These are phyloP conservation scores for Vombatus ursinus DNA, from an alignment of 2,113 vertebrate species.

Conservation along the genomic window DNA sequence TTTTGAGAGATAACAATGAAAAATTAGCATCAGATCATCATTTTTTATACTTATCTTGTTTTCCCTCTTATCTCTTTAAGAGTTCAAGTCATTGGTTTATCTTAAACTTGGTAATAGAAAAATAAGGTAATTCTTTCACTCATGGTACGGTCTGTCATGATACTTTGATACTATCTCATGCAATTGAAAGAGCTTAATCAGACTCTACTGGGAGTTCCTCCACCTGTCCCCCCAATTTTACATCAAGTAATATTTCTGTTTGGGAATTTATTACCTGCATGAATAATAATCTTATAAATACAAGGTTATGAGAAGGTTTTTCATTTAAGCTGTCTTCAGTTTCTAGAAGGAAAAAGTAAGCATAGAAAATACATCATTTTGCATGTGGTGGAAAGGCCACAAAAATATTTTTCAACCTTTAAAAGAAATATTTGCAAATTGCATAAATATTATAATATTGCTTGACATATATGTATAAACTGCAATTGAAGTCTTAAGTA, in stretches of 20 bases:
- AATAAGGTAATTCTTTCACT: not conserved
- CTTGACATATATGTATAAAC: not conserved
- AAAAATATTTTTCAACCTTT: not conserved
- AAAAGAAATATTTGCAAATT: no score
- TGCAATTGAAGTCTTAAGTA: not conserved
- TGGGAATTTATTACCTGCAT: not conserved
- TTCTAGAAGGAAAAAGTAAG: not conserved
- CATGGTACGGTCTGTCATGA: not conserved
- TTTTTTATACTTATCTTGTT: not conserved
- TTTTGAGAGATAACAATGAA: not conserved
- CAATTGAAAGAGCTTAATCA: constrained; percentile 14
- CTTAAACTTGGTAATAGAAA: not conserved
- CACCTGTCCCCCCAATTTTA: not conserved
- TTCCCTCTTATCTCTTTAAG: not conserved
- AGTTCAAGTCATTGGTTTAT: not conserved
- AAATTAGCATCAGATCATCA: constrained; percentile 29
- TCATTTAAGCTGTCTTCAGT: constrained; percentile 3
- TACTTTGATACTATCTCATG: not conserved
- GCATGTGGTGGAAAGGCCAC: not conserved
- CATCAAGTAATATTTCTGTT: not conserved
- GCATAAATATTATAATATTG: no score
- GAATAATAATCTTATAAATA: not conserved
- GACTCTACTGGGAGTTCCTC: not conserved
- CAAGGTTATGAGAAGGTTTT: not conserved
- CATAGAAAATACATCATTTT: not conserved